A percentile compares a stretch with the other conserved stretches of the same genome.
Evolutionary conservation across 2,888 invertebrate genomes (phyloP).

Genomic region (Psylliodes chrysocephalus): DNA sequence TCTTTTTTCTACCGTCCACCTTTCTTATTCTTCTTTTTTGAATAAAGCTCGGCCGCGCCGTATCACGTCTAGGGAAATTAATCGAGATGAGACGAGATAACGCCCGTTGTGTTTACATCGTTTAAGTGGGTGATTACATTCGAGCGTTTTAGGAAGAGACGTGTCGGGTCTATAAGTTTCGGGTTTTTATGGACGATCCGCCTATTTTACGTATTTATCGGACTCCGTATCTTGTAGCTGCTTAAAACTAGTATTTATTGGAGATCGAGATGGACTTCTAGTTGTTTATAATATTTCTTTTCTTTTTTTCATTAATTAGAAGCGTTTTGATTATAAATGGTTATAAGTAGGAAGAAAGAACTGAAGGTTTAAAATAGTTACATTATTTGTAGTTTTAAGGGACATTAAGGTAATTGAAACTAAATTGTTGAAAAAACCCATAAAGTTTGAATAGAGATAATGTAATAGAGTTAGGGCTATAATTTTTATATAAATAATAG

Average conservation of each 20-base stretch:
- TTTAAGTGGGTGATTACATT: slow-evolving; percentile 49
- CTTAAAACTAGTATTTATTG: slow-evolving; percentile 2
- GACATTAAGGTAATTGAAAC: too few species aligned
- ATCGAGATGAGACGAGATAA: slow-evolving; percentile 50
- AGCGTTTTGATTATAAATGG: too few species aligned
- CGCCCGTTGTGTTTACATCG: slow-evolving; percentile 47
- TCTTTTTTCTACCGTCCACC: slow-evolving; percentile 21
- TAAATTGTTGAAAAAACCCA: too few species aligned
- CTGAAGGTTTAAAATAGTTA: too few species aligned
- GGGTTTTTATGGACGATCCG: slow-evolving; percentile 3
- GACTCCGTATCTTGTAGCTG: background rate
- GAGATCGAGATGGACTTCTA: too few species aligned
- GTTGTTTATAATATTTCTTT: too few species aligned
- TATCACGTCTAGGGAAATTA: slow-evolving; percentile 45
- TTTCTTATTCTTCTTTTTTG: slow-evolving; percentile 18
- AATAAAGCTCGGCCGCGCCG: slow-evolving; percentile 24
- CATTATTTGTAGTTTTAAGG: too few species aligned
- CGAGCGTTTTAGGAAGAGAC: slow-evolving; percentile 19
- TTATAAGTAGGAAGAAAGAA: too few species aligned
- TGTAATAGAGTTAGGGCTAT: too few species aligned
- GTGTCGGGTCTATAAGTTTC: slow-evolving; percentile 12
- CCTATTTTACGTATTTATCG: slow-evolving; percentile 4
- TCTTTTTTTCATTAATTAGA: too few species aligned
- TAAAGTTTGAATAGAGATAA: too few species aligned
- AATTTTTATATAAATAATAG: too few species aligned